These are phyloP conservation scores for Trachemys scripta DNA, from an alignment of 2,113 vertebrate genomes.

Conservation along the genomic window DNA sequence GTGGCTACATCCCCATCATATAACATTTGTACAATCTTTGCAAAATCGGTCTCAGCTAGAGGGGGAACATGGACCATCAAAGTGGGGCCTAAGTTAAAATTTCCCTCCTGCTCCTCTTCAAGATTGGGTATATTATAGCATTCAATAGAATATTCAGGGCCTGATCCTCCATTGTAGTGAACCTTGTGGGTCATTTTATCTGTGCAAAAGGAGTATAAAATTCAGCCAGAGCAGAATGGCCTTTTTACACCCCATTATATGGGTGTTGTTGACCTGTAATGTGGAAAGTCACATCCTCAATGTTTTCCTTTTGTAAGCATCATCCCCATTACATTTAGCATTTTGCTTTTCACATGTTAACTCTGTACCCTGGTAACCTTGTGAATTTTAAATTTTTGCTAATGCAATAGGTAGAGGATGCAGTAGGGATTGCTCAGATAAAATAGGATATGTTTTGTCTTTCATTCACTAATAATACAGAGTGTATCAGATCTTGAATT, in stretches of 20 bases:
- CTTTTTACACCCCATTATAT: neutral
- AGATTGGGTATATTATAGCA: neutral
- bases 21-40: neutral
- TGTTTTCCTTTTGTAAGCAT: neutral
- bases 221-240: neutral
- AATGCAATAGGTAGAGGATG: neutral
- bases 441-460: neutral
- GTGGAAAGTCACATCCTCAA: neutral
- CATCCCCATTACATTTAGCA: neutral
- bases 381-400: neutral
- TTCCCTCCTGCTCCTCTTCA: neutral
- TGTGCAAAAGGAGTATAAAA: neutral
- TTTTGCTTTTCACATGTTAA: neutral
- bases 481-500: neutral
- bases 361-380: neutral
- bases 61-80: neutral
- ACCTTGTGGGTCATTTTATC: neutral
- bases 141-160: neutral
- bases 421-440: neutral
- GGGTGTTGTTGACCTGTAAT: neutral
- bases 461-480: neutral
- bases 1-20: neutral
- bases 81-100: neutral
- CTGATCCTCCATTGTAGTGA: neutral
- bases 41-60: neutral